Evolutionary conservation across 1,140 invertebrate species (phyloP).

Genomic region (Drosophila insularis): DNA sequence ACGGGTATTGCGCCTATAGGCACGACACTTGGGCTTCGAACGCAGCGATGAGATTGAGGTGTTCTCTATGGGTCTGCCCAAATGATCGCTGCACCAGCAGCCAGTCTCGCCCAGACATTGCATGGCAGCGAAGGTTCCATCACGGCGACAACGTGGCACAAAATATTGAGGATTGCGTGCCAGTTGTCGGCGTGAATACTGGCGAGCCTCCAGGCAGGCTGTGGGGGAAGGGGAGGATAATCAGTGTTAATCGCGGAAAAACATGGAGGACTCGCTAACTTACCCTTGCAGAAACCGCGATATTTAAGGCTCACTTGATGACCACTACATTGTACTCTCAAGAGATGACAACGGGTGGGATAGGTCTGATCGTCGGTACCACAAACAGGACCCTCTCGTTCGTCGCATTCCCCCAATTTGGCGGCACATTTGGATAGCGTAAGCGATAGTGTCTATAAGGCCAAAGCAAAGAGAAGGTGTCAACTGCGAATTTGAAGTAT

Average conservation of each 20-base stretch:
- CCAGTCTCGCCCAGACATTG: slow-evolving; percentile 91
- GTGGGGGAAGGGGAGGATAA: not conserved
- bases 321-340: slow-evolving; percentile 88
- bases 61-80: slow-evolving; percentile 90
- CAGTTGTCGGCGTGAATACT: slow-evolving; percentile 69
- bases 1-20: slow-evolving; percentile 78
- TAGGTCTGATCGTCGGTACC: slow-evolving; percentile 92
- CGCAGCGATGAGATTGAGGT: slow-evolving; percentile 86
- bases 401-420: slow-evolving; percentile 79
- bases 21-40: slow-evolving; percentile 87
- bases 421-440: slow-evolving; percentile 79
- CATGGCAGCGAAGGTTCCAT: slow-evolving; percentile 91
- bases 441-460: slow-evolving; percentile 42
- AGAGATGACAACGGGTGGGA: slow-evolving; percentile 89
- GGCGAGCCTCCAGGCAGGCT: slow-evolving; percentile 74
- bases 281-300: slow-evolving; percentile 88
- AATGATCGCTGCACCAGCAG: slow-evolving; percentile 90
- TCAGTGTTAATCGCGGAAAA: not conserved
- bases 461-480: slow-evolving; percentile 27
- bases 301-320: slow-evolving; percentile 87
- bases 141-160: slow-evolving; percentile 88
- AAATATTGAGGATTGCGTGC: slow-evolving; percentile 83
- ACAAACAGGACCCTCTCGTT: slow-evolving; percentile 86
- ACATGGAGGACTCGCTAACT: slow-evolving; percentile 5
- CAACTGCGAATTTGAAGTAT: slow-evolving; percentile 40